These are phyloP conservation scores for Meliscaeva auricollis DNA, from an alignment of 2,888 invertebrate species.

Conservation along the genomic window DNA sequence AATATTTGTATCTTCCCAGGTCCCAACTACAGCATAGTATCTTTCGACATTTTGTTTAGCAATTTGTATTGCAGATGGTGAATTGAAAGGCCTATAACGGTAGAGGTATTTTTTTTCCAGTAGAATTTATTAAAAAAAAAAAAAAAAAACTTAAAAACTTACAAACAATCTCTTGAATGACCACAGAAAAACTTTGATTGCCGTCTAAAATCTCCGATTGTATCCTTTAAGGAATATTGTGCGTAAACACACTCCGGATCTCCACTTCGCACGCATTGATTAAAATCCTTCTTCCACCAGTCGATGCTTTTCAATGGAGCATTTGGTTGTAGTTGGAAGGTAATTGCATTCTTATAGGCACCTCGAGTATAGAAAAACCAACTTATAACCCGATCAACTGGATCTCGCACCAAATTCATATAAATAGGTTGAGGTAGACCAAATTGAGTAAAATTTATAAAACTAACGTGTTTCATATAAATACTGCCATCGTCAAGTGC, in stretches of 20 bases:
- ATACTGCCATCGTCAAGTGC: slow-evolving; percentile 90
- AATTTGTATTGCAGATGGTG: slow-evolving; percentile 90
- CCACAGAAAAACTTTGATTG: slow-evolving; percentile 96
- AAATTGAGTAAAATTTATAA: slow-evolving; percentile 93
- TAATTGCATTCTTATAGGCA: slow-evolving; percentile 85
- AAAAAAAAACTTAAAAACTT: slow-evolving; percentile 80
- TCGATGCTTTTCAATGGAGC: slow-evolving; percentile 82
- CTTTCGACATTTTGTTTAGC: slow-evolving; percentile 93
- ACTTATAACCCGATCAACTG: slow-evolving; percentile 94
- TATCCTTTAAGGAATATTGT: slow-evolving; percentile 85
- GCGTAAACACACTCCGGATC: slow-evolving; percentile 93
- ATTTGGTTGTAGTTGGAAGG: slow-evolving; percentile 92
- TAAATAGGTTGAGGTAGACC: slow-evolving; percentile 92
- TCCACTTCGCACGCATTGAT: slow-evolving; percentile 92
- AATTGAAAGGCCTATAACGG: slow-evolving; percentile 91
- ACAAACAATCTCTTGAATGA: slow-evolving; percentile 92
- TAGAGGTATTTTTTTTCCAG: slow-evolving; percentile 9
- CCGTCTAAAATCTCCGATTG: slow-evolving; percentile 91
- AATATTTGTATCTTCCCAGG: slow-evolving; percentile 93
- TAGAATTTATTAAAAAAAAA: neutral
- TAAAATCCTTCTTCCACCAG: slow-evolving; percentile 88
- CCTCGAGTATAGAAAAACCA: slow-evolving; percentile 94
- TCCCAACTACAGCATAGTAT: slow-evolving; percentile 94
- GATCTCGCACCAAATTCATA: slow-evolving; percentile 94
- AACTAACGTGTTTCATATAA: slow-evolving; percentile 94